Conservation (phyloP, 2,888 invertebrate genomes). For the Drosophila bunnanda region DNA sequence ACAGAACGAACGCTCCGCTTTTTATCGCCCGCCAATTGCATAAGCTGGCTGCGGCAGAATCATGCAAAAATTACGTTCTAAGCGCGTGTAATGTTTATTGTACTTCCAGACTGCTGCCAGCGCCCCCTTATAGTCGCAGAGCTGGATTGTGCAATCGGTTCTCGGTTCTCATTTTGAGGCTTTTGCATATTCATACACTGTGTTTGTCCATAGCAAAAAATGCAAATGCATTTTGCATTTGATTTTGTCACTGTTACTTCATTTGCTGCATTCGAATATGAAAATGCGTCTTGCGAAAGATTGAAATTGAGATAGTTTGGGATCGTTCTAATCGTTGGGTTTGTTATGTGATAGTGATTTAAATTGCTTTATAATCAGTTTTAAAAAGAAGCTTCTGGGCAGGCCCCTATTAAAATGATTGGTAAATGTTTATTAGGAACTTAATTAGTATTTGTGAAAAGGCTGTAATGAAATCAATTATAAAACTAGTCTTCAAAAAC, state of each 20-base stretch:
- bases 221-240: slow-evolving; percentile 56
- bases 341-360: slow-evolving; percentile 1
- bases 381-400: neutral
- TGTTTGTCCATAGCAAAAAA: slow-evolving; percentile 50
- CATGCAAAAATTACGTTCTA: slow-evolving; percentile 44
- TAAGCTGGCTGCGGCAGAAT: slow-evolving; percentile 27
- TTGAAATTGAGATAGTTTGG: slow-evolving; percentile 1
- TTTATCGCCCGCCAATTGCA: slow-evolving; percentile 42
- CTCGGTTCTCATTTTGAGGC: slow-evolving; percentile 4
- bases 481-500: neutral
- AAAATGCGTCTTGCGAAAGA: slow-evolving; percentile 50
- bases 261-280: slow-evolving; percentile 13
- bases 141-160: slow-evolving; percentile 33
- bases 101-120: neutral
- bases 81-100: slow-evolving; percentile 31
- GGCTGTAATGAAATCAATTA: neutral
- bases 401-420: slow-evolving; percentile 12
- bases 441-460: neutral
- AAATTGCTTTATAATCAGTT: slow-evolving; percentile 5
- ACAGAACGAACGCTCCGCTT: slow-evolving; percentile 19
- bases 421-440: neutral
- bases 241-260: slow-evolving; percentile 48
- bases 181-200: slow-evolving; percentile 46
- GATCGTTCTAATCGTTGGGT: neutral
- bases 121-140: neutral